phyloP scores from a whole-genome alignment of 2,797 vertebrate genomes.

The Ceyx erithaca region DNA sequence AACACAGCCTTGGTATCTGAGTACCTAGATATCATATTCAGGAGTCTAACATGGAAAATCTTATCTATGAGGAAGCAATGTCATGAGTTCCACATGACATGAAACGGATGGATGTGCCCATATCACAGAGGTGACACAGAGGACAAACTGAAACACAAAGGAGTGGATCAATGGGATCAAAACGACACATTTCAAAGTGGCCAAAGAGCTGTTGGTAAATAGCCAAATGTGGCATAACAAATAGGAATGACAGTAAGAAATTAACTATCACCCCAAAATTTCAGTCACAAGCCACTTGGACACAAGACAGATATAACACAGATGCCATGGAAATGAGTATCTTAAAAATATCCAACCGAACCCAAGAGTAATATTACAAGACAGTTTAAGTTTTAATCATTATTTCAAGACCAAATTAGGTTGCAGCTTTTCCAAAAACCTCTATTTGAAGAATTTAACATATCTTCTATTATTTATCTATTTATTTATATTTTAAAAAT shows the following conservation, averaged over 20 bases:
- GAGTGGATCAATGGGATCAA: constrained; percentile 58
- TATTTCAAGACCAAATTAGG: constrained; percentile 13
- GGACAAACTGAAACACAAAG: constrained; percentile 51
- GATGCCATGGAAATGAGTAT: not conserved
- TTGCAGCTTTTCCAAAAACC: not conserved
- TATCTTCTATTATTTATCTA: not conserved
- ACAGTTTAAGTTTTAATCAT: not conserved
- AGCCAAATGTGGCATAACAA: not conserved
- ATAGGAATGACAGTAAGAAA: constrained; percentile 1
- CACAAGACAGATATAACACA: not conserved
- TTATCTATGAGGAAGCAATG: constrained; percentile 12
- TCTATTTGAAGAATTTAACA: not conserved
- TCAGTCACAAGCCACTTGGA: not conserved
- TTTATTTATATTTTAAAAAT: constrained; percentile 35
- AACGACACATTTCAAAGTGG: constrained; percentile 32
- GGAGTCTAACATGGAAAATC: constrained; percentile 51
- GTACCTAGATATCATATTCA: not conserved
- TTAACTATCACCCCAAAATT: not conserved
- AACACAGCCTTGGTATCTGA: not conserved
- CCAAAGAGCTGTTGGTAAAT: constrained; percentile 39
- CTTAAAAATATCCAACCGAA: not conserved
- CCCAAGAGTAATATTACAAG: not conserved
- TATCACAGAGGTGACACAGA: constrained; percentile 52
- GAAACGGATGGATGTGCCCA: not conserved
- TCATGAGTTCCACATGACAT: constrained; percentile 41